These are phyloP conservation scores for Mesorhabditis belari DNA, from an alignment of 2,888 invertebrate genomes.

Conservation along the genomic window DNA sequence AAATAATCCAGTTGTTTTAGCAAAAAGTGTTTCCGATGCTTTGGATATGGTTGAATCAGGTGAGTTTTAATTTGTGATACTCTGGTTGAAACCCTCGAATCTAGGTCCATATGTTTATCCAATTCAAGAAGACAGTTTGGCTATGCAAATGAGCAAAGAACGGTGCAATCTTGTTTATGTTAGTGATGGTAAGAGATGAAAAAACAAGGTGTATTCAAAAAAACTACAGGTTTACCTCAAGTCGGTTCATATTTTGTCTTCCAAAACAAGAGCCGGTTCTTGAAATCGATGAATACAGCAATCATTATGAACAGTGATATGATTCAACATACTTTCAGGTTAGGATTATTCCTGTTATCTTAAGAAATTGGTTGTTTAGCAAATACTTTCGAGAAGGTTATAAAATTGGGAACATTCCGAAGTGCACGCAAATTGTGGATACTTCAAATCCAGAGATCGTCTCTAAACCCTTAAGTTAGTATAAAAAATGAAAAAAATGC, in stretches of 20 bases:
- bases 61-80: background rate
- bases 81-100: background rate
- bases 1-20: constrained; percentile 28
- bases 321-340: constrained; percentile 21
- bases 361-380: constrained; percentile 3
- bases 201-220: too few species aligned
- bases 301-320: constrained; percentile 23
- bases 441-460: background rate
- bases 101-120: constrained; percentile 27
- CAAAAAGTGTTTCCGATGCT: constrained; percentile 27
- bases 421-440: constrained; percentile 13
- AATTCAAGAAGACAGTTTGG: constrained; percentile 34
- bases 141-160: constrained; percentile 30
- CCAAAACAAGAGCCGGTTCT: constrained; percentile 12
- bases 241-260: constrained; percentile 23
- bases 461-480: constrained; percentile 12
- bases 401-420: constrained; percentile 22
- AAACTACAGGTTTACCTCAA: constrained; percentile 24
- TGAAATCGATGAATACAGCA: constrained; percentile 13
- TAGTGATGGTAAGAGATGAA: constrained; percentile 21
- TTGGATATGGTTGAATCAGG: constrained; percentile 38
- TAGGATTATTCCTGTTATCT: background rate
- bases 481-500: too few species aligned
- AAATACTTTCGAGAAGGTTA: constrained; percentile 26
- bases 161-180: constrained; percentile 36